A percentile compares a stretch with the other conserved stretches of the same genome.
Conservation (phyloP, 2,113 vertebrate species). For the Callocephalon fimbriatum region DNA sequence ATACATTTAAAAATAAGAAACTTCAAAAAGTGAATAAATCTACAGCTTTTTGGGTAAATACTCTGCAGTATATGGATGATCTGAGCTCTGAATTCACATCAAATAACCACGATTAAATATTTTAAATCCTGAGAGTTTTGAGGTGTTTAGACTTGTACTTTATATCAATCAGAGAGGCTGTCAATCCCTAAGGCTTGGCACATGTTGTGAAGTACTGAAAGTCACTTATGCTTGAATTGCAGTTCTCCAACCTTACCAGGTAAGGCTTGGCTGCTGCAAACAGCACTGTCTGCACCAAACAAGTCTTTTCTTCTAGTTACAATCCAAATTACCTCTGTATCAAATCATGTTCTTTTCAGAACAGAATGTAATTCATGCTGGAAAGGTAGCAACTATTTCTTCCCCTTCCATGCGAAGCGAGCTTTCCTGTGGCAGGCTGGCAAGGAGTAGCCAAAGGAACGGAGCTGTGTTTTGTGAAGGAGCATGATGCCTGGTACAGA, state of each 20-base stretch:
- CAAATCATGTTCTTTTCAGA: background rate
- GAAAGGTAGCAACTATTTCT: background rate
- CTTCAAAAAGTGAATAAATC: background rate
- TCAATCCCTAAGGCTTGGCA: background rate
- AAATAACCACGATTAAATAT: background rate
- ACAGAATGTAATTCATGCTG: background rate
- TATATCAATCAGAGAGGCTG: background rate
- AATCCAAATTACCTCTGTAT: background rate
- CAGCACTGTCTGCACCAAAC: background rate
- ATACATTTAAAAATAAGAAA: background rate
- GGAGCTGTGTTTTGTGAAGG: background rate
- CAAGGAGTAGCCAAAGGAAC: background rate
- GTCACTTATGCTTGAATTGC: background rate
- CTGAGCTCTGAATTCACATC: background rate
- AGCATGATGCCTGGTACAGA: fast-evolving
- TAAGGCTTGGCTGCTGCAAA: background rate
- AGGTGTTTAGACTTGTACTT: background rate
- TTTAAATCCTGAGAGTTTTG: background rate
- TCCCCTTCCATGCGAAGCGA: background rate
- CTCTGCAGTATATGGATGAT: background rate
- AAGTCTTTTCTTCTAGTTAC: background rate
- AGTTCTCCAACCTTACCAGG: background rate
- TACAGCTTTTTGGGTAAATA: background rate
- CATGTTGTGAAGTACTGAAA: background rate
- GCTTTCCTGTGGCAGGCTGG: background rate